A percentile compares a stretch with the other conserved stretches of the same genome.
Conservation (phyloP, 2,797 vertebrate genomes). For the Triplophysa yarkandensis region DNA sequence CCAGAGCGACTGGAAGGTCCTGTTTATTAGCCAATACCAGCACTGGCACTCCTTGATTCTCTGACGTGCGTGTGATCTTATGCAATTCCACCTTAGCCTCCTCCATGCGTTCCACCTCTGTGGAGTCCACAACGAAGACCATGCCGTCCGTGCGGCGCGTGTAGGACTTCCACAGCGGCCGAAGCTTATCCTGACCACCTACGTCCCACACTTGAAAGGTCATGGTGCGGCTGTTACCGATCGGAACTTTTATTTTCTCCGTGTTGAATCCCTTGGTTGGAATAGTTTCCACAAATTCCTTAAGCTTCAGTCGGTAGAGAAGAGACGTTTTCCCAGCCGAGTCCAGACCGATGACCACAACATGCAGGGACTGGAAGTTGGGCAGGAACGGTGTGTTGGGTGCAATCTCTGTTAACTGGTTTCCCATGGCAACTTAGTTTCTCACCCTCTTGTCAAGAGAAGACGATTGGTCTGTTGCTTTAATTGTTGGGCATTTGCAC, state of each 20-base stretch:
- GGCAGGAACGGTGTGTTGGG: conserved; percentile 82
- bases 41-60: conserved; percentile 88
- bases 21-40: conserved; percentile 89
- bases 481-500: conserved; percentile 68
- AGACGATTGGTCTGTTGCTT: conserved; percentile 61
- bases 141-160: conserved; percentile 85
- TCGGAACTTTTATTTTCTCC: conserved; percentile 84
- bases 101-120: conserved; percentile 84
- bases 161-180: conserved; percentile 90
- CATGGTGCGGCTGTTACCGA: conserved; percentile 78
- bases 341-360: conserved; percentile 87
- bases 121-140: conserved; percentile 88
- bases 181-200: conserved; percentile 88
- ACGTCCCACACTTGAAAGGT: conserved; percentile 91
- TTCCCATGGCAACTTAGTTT: conserved; percentile 79
- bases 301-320: conserved; percentile 87
- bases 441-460: conserved; percentile 65
- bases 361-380: conserved; percentile 82
- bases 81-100: conserved; percentile 89
- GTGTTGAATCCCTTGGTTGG: conserved; percentile 91
- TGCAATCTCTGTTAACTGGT: conserved; percentile 87
- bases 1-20: conserved; percentile 78
- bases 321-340: conserved; percentile 87
- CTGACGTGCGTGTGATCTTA: conserved; percentile 83
- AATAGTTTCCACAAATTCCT: conserved; percentile 87